Conservation (phyloP, 2,797 vertebrate species). For the Sarcophilus harrisii region DNA sequence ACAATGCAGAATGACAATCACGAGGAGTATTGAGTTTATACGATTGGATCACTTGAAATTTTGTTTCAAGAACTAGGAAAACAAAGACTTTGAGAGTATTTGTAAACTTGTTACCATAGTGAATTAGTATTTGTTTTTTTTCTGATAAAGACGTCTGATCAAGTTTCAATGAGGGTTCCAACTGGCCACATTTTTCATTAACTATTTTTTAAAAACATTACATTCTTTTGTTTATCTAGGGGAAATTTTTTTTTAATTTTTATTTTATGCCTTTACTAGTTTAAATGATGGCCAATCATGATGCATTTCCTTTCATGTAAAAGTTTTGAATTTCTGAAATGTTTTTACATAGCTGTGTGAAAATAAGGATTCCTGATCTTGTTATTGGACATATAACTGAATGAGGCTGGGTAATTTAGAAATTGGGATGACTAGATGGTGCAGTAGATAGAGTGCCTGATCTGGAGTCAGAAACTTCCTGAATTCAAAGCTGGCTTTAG, state of each 20-base stretch:
- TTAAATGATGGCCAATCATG: neutral
- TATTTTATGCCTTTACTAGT: neutral
- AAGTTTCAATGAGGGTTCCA: neutral
- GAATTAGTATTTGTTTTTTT: neutral
- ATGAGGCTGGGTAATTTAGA: neutral
- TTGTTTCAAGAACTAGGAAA: neutral
- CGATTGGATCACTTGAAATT: neutral
- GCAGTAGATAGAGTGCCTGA: neutral
- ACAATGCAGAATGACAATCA: neutral
- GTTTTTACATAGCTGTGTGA: neutral
- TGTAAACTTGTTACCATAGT: neutral
- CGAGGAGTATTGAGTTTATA: neutral
- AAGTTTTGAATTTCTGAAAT: neutral
- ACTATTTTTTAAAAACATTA: neutral
- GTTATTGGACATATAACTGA: neutral
- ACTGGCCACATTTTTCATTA: neutral
- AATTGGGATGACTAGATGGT: neutral
- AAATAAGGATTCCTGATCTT: neutral
- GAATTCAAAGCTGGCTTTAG: neutral
- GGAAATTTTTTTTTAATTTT: neutral
- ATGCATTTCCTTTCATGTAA: neutral
- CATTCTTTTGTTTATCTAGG: neutral
- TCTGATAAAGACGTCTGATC: neutral
- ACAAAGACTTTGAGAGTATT: neutral
- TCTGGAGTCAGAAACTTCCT: neutral